Conservation (phyloP, 2,888 invertebrate genomes). For the Macrophya alboannulata region DNA sequence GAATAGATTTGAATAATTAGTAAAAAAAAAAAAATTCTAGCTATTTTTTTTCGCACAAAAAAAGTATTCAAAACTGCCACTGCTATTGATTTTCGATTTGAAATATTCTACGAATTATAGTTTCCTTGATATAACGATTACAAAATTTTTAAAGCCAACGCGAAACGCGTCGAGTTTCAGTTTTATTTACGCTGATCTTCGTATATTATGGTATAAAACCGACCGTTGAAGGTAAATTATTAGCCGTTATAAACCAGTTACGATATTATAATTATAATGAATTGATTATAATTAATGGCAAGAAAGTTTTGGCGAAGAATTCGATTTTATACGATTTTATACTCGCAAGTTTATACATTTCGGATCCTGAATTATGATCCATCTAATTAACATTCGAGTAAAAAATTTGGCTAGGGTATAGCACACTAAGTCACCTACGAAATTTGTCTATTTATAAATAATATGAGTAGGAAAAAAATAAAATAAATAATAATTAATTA, state of each 20-base stretch:
- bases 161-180: not conserved
- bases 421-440: not conserved
- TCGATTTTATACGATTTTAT: constrained; percentile 16
- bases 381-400: constrained; percentile 12
- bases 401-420: not conserved
- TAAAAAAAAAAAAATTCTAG: no score
- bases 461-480: not conserved
- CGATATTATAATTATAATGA: constrained; percentile 5
- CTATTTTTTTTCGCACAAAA: not conserved
- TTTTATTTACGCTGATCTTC: not conserved
- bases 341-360: not conserved
- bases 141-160: not conserved
- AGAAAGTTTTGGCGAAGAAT: not conserved
- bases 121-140: not conserved
- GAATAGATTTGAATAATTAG: not conserved
- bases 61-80: not conserved
- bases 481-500: not conserved
- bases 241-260: not conserved
- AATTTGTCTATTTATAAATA: constrained; percentile 8
- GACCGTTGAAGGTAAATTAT: constrained; percentile 15
- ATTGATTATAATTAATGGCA: not conserved
- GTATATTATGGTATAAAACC: not conserved
- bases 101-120: not conserved
- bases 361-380: constrained; percentile 20
- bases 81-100: not conserved